Percentiles rank a stretch among this genome's conserved stretches.
phyloP scores from a whole-genome alignment of 2,888 invertebrate species.

The Congeria kusceri region DNA sequence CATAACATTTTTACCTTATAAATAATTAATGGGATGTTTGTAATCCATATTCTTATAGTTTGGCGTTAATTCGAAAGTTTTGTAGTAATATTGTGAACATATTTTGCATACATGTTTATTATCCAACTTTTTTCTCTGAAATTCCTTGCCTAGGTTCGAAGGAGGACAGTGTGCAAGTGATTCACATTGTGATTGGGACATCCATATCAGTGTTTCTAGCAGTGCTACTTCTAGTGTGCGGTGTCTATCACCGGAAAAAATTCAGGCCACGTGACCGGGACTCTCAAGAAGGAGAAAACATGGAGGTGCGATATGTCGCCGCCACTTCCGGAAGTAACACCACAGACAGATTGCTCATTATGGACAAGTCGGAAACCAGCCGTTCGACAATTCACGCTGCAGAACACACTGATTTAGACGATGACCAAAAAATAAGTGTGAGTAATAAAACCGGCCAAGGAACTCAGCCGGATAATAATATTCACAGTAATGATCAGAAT shows the following conservation, averaged over 20 bases:
- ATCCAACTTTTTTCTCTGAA: too few relatives aligned
- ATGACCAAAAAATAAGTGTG: constrained; percentile 16
- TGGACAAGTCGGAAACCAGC: constrained; percentile 64
- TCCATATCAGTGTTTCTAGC: constrained; percentile 82
- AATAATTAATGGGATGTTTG: too few relatives aligned
- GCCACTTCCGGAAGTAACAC: constrained; percentile 82
- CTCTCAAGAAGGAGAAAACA: constrained; percentile 77
- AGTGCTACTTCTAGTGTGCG: constrained; percentile 80
- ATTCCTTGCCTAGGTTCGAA: constrained; percentile 64
- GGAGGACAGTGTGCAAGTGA: constrained; percentile 73
- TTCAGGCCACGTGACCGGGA: constrained; percentile 71
- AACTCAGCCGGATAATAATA: neutral
- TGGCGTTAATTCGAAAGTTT: too few relatives aligned
- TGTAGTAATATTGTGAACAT: too few relatives aligned
- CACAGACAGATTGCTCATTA: constrained; percentile 78
- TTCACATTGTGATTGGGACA: constrained; percentile 82
- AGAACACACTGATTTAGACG: constrained; percentile 52
- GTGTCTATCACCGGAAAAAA: constrained; percentile 80
- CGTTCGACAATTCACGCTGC: constrained; percentile 48
- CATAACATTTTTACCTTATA: too few relatives aligned
- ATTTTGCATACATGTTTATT: neutral
- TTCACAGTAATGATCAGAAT: constrained; percentile 15
- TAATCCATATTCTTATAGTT: too few relatives aligned
- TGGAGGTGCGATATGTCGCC: constrained; percentile 82
- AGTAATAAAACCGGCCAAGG: neutral